phyloP scores from a whole-genome alignment of 2,888 invertebrate genomes.

The Mycogona germanica region DNA sequence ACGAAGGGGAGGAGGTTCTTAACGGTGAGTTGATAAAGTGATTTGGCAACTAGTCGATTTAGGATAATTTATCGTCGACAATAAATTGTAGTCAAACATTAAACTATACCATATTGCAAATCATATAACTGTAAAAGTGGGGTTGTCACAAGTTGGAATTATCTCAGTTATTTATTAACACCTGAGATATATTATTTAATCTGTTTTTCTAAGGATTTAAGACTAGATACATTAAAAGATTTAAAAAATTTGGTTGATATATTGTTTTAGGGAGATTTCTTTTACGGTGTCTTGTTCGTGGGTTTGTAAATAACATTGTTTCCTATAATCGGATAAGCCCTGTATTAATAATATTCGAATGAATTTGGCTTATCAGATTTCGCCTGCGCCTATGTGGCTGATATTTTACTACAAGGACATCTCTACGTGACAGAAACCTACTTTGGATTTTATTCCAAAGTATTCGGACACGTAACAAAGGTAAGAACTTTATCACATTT shows the following conservation, averaged over 20 bases:
- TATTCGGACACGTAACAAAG: slow-evolving; percentile 88
- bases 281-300: not conserved
- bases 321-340: slow-evolving; percentile 1
- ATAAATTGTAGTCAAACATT: too few species aligned
- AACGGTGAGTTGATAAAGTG: slow-evolving; percentile 52
- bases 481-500: slow-evolving; percentile 42
- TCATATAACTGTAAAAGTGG: too few species aligned
- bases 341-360: slow-evolving; percentile 12
- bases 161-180: too few species aligned
- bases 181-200: too few species aligned
- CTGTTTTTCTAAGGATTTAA: too few species aligned
- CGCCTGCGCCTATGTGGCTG: slow-evolving; percentile 83
- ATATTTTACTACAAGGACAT: slow-evolving; percentile 83
- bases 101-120: too few species aligned
- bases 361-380: slow-evolving; percentile 50
- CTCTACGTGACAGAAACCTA: slow-evolving; percentile 89
- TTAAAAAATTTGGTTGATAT: not conserved
- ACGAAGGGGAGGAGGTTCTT: slow-evolving; percentile 69
- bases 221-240: not conserved
- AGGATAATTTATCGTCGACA: too few species aligned
- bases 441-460: slow-evolving; percentile 93
- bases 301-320: not conserved
- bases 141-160: too few species aligned
- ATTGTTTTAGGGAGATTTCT: not conserved
- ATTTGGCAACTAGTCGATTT: too few species aligned